Evolutionary conservation across 2,113 vertebrate species (phyloP).

Genomic region (Crocuta crocuta): DNA sequence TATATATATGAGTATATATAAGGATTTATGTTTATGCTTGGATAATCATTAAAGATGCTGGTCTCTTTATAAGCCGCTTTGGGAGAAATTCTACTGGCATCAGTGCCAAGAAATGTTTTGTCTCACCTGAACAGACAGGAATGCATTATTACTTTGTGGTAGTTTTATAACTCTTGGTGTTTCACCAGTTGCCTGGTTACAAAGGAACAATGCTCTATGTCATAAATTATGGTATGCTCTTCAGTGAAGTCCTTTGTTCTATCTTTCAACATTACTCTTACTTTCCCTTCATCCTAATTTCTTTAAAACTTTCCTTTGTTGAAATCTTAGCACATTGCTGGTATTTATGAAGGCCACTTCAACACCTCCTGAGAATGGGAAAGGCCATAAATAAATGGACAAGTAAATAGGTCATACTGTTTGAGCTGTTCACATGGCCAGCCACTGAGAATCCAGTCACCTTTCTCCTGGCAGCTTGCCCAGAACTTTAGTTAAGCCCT

Average conservation of each 20-base stretch:
- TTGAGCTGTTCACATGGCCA: not conserved
- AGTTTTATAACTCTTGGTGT: not conserved
- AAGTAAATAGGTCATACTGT: not conserved
- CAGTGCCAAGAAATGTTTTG: not conserved
- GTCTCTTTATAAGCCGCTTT: not conserved
- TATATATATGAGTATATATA: not conserved
- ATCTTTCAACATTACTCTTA: not conserved
- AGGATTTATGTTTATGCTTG: not conserved
- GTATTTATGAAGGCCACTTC: conserved; percentile 10
- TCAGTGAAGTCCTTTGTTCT: not conserved
- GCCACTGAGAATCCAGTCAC: not conserved
- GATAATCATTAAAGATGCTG: not conserved
- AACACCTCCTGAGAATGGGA: not conserved
- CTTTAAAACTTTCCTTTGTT: not conserved
- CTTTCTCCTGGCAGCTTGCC: conserved; percentile 34
- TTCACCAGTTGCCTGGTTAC: not conserved
- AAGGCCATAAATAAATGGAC: conserved; percentile 9
- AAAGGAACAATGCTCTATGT: not conserved
- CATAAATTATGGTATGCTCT: not conserved
- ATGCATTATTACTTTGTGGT: not conserved
- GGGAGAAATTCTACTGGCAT: not conserved
- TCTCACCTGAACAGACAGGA: not conserved
- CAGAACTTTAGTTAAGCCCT: not conserved
- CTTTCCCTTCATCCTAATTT: not conserved
- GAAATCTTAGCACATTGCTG: not conserved